Evolutionary conservation across 2,113 vertebrate genomes (phyloP).

Genomic region (Plectropomus leopardus): DNA sequence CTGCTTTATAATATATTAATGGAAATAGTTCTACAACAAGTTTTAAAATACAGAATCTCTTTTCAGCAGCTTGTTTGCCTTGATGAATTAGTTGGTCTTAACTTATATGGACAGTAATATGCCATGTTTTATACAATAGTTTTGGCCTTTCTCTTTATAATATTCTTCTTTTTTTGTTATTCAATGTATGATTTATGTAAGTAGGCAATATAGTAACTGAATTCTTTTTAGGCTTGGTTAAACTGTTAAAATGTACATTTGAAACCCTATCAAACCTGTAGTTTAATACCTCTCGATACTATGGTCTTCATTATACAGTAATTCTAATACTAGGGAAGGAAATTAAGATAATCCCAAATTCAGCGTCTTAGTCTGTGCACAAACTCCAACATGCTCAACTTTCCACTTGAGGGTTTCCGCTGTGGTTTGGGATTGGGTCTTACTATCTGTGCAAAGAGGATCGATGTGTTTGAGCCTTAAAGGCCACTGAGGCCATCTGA

Average conservation of each 20-base stretch:
- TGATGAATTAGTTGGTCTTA: not conserved
- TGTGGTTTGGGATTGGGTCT: not conserved
- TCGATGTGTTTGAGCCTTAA: not conserved
- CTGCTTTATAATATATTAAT: not conserved
- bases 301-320: not conserved
- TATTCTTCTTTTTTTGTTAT: too few species aligned
- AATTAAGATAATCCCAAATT: not conserved
- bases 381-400: not conserved
- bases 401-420: not conserved
- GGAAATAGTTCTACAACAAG: not conserved
- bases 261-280: not conserved
- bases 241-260: not conserved
- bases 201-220: too few species aligned
- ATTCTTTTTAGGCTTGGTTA: not conserved
- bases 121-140: too few species aligned
- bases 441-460: not conserved
- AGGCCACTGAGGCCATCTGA: not conserved
- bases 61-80: not conserved
- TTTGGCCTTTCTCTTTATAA: too few species aligned
- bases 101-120: too few species aligned
- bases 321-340: conserved; percentile 3
- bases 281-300: conserved; percentile 4
- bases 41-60: not conserved
- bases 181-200: too few species aligned
- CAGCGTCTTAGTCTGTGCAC: not conserved